A percentile compares a stretch with the other conserved stretches of the same genome.
Conservation (phyloP, 2,113 vertebrate species). For the Neopipo cinnamomea region DNA sequence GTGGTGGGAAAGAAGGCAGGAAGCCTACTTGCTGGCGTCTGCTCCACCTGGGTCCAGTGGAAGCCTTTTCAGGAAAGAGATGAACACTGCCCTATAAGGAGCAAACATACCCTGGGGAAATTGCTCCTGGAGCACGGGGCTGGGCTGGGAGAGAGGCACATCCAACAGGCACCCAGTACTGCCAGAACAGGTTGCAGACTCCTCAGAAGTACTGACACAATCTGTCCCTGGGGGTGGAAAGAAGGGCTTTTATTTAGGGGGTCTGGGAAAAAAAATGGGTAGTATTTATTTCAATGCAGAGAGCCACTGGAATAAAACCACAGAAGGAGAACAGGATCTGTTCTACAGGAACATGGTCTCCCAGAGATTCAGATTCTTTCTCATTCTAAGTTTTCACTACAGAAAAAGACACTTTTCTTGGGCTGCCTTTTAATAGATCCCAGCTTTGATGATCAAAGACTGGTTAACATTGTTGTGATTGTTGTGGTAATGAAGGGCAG, state of each 20-base stretch:
- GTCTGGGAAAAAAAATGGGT: neutral
- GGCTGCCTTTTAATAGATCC: neutral
- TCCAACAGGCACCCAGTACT: neutral
- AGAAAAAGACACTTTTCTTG: neutral
- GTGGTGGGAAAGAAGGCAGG: neutral
- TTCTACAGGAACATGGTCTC: neutral
- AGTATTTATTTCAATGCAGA: neutral
- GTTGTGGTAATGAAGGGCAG: neutral
- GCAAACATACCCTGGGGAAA: neutral
- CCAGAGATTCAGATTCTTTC: neutral
- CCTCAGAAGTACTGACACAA: neutral
- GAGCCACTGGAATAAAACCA: neutral
- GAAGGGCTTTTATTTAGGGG: neutral
- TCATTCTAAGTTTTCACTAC: neutral
- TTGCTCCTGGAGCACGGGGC: neutral
- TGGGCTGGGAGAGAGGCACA: neutral
- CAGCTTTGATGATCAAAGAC: neutral
- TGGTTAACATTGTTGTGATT: neutral
- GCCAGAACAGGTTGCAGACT: neutral
- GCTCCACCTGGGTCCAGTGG: neutral
- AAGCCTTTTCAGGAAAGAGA: neutral
- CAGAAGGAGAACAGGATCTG: neutral
- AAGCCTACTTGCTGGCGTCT: neutral
- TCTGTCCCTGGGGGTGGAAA: neutral
- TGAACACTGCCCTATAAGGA: neutral